Conservation (phyloP, 2,888 invertebrate genomes). For the Aproaerema taeniolella region DNA sequence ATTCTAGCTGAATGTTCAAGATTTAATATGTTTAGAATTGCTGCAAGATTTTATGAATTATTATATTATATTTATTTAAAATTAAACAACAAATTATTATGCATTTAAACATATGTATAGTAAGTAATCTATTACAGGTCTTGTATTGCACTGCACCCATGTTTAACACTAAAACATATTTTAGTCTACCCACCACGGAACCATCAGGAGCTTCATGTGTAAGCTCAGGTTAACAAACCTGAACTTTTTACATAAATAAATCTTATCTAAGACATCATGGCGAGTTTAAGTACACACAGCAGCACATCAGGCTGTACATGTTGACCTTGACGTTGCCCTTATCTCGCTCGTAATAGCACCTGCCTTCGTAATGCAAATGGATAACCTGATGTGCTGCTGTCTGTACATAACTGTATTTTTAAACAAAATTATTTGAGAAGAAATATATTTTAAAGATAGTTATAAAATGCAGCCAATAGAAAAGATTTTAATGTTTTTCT, state of each 20-base stretch:
- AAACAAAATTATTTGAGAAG: conserved; percentile 27
- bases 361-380: no score
- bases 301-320: no score
- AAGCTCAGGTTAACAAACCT: no score
- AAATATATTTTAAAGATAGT: conserved; percentile 31
- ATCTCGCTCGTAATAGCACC: no score
- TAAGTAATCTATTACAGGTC: conserved; percentile 19
- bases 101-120: conserved; percentile 7
- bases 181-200: conserved; percentile 36
- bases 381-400: no score
- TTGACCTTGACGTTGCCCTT: no score
- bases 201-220: conserved; percentile 30
- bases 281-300: no score
- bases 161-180: conserved; percentile 19
- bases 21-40: conserved; percentile 29
- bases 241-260: no score
- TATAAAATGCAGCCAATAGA: conserved; percentile 64
- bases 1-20: conserved; percentile 49
- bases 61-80: conserved; percentile 23
- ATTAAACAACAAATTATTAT: conserved; percentile 15
- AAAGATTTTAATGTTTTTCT: conserved; percentile 46
- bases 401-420: no score
- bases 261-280: conserved; percentile 14
- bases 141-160: conserved; percentile 58
- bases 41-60: conserved; percentile 27